Conservation (phyloP, 1,140 invertebrate genomes). For the Trinorchestia longiramus region DNA sequence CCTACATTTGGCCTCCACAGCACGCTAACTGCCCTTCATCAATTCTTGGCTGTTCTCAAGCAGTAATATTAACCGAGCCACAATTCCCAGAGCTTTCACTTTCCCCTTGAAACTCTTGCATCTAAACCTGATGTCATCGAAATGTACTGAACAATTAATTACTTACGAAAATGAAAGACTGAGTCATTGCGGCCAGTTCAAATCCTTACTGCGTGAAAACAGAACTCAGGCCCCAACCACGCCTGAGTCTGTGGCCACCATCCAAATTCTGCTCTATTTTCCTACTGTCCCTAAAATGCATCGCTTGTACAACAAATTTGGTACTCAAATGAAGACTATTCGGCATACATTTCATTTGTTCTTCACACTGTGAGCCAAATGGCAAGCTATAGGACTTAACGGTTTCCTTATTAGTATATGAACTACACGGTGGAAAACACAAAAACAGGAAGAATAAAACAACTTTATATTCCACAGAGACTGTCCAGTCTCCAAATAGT, state of each 20-base stretch:
- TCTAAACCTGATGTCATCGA: not conserved
- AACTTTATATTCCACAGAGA: conserved; percentile 22
- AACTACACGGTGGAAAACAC: not conserved
- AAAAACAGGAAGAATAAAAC: not conserved
- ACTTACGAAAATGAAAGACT: not conserved
- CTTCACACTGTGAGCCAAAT: not conserved
- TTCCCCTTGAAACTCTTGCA: not conserved
- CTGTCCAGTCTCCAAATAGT: conserved; percentile 35
- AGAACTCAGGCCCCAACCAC: not conserved
- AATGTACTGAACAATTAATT: not conserved
- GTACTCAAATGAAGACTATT: not conserved
- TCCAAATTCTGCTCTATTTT: not conserved
- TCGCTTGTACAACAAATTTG: not conserved
- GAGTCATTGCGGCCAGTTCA: not conserved
- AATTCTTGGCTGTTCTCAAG: not conserved
- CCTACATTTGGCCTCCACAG: not conserved
- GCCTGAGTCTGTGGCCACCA: conserved; percentile 3
- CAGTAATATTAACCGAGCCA: not conserved
- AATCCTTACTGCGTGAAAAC: not conserved
- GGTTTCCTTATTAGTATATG: not conserved
- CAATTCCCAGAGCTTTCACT: not conserved
- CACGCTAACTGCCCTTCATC: not conserved
- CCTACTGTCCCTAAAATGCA: not conserved
- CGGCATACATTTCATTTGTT: not conserved
- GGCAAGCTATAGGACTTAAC: not conserved